Conservation (phyloP, 1,140 invertebrate genomes). For the Eumaeus atala region DNA sequence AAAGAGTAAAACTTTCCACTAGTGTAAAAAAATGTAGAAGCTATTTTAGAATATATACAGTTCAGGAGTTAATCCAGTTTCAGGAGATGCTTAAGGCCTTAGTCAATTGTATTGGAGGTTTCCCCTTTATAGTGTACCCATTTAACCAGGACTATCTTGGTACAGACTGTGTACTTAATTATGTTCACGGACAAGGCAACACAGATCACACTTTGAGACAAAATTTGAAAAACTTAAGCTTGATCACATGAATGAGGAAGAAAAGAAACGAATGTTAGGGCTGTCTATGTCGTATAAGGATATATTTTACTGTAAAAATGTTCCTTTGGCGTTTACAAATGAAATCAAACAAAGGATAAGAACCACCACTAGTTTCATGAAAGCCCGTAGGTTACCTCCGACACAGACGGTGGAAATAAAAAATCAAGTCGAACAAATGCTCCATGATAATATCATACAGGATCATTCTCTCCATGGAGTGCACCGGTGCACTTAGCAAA, state of each 20-base stretch:
- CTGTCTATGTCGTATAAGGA: slow-evolving; percentile 32
- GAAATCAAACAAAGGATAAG: slow-evolving; percentile 32
- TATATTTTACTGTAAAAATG: slow-evolving; percentile 29
- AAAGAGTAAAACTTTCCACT: too few relatives aligned
- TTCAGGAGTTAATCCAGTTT: too few relatives aligned
- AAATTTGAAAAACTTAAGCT: too few relatives aligned
- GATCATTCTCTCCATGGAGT: slow-evolving; percentile 28
- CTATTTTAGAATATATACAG: too few relatives aligned
- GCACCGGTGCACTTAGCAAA: slow-evolving; percentile 35
- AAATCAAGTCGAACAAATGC: slow-evolving; percentile 29
- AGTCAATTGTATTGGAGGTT: too few relatives aligned
- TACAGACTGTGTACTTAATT: too few relatives aligned
- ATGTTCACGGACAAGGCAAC: too few relatives aligned
- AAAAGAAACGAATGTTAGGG: slow-evolving; percentile 24
- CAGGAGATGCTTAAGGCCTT: too few relatives aligned
- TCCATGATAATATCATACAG: slow-evolving; percentile 28
- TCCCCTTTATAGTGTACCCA: too few relatives aligned
- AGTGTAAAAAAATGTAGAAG: too few relatives aligned
- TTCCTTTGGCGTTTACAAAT: slow-evolving; percentile 35
- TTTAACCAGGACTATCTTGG: too few relatives aligned
- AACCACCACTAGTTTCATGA: slow-evolving; percentile 29
- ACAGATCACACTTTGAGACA: too few relatives aligned
- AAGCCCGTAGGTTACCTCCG: slow-evolving; percentile 29
- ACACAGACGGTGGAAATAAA: slow-evolving; percentile 29
- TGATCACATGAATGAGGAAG: slow-evolving; percentile 30